A percentile compares a stretch with the other conserved stretches of the same genome.
These are phyloP conservation scores for Uloborus plumipes DNA, from an alignment of 2,888 invertebrate genomes.

Conservation along the genomic window DNA sequence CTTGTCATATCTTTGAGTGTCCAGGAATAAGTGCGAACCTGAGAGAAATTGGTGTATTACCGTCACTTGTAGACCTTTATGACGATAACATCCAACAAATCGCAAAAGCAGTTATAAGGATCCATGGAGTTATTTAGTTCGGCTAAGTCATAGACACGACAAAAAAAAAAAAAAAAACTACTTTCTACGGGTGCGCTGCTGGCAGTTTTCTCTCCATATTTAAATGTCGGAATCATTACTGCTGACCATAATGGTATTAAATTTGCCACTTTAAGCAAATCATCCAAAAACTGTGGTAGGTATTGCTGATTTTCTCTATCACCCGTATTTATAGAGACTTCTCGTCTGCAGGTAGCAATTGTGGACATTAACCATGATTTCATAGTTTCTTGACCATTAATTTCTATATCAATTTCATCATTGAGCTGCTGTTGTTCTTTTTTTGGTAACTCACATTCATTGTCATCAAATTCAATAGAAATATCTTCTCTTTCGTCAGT, in stretches of 20 bases:
- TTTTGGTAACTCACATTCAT: neutral
- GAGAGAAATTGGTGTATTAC: no score
- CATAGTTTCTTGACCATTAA: neutral
- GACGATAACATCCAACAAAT: no score
- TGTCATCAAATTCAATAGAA: neutral
- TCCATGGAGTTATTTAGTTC: no score
- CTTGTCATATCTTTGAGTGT: no score
- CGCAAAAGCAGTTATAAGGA: no score
- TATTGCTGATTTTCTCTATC: conserved; percentile 4
- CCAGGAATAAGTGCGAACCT: no score
- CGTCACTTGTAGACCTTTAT: no score
- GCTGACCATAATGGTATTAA: neutral
- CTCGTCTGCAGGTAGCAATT: neutral
- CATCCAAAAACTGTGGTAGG: neutral
- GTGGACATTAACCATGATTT: neutral
- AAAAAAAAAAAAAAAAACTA: no score
- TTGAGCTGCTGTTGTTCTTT: neutral
- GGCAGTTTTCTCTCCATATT: neutral
- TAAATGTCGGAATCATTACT: neutral
- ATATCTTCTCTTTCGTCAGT: neutral
- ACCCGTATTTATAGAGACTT: neutral
- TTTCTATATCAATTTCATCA: neutral
- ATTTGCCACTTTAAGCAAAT: neutral
- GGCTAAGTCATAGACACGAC: no score
- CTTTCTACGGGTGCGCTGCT: conserved; percentile 1